phyloP scores from a whole-genome alignment of 2,888 invertebrate genomes.

The Dascillus cervinus region DNA sequence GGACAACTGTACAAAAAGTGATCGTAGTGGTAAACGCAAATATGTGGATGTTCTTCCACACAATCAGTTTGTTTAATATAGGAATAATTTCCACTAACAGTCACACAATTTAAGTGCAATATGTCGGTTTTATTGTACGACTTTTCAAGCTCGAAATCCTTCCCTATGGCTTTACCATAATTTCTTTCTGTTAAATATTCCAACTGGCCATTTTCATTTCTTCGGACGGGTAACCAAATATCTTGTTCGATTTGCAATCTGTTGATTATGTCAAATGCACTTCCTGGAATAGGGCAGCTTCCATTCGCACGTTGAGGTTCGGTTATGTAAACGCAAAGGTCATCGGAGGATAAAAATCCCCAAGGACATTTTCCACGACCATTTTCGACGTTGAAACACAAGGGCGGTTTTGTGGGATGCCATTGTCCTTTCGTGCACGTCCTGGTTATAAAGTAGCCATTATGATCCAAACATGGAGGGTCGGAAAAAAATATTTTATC shows the following conservation, averaged over 20 bases:
- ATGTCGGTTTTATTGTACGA: too few species aligned
- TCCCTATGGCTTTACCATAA: too few species aligned
- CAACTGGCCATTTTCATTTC: constrained; percentile 18
- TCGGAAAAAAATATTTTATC: constrained; percentile 31
- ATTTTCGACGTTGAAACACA: constrained; percentile 19
- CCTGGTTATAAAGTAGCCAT: constrained; percentile 24
- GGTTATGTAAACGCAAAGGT: constrained; percentile 35
- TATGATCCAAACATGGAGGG: constrained; percentile 32
- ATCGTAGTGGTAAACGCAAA: constrained; percentile 13
- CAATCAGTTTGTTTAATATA: constrained; percentile 4
- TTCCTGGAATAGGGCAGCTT: constrained; percentile 22
- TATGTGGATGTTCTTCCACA: constrained; percentile 8
- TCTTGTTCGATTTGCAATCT: constrained; percentile 12
- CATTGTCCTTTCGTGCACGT: constrained; percentile 29
- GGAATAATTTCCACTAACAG: too few species aligned
- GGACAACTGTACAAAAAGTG: constrained; percentile 19
- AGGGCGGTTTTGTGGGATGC: constrained; percentile 23
- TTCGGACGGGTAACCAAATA: constrained; percentile 28
- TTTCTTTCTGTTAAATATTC: constrained; percentile 21
- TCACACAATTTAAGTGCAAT: too few species aligned
- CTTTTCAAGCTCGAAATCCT: too few species aligned
- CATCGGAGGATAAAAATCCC: constrained; percentile 16
- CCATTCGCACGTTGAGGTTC: constrained; percentile 23
- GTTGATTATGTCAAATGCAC: constrained; percentile 19
- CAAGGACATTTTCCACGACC: constrained; percentile 23